Conservation (phyloP, 92 coral and sea anemone species). For the Bergia puertoricense region DNA sequence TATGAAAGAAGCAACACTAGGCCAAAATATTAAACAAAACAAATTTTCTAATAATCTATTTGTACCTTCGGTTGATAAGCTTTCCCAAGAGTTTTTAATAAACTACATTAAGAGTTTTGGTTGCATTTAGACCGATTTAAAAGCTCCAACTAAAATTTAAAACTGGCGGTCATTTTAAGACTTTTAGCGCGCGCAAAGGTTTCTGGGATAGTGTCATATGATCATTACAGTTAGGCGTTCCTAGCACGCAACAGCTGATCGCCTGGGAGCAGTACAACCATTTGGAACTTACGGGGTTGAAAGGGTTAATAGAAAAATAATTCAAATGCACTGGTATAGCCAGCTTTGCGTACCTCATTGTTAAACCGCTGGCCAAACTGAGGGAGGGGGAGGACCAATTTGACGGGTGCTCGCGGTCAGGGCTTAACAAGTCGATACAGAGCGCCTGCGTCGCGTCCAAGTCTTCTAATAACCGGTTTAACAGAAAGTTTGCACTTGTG, state of each 20-base stretch:
- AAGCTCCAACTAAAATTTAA: neutral
- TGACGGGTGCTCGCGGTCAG: conserved; percentile 38
- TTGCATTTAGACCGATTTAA: neutral
- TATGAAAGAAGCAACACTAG: neutral
- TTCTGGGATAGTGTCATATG: neutral
- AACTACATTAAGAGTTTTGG: too few relatives aligned
- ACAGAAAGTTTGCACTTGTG: conserved; percentile 66
- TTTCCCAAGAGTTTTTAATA: too few relatives aligned
- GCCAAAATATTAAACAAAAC: neutral
- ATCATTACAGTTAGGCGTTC: too few relatives aligned
- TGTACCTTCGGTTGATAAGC: too few relatives aligned
- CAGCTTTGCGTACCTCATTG: conserved; percentile 64
- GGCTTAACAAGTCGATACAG: conserved; percentile 41
- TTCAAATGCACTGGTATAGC: conserved; percentile 21
- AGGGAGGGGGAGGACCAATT: conserved; percentile 67
- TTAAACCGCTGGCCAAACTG: conserved; percentile 69
- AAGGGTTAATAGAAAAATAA: conserved; percentile 7
- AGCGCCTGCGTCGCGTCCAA: conserved; percentile 69
- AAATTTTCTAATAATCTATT: too few relatives aligned
- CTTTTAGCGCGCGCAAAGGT: neutral
- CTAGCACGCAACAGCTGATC: neutral
- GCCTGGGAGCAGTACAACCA: neutral
- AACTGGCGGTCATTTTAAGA: neutral
- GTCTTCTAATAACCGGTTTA: conserved; percentile 77
- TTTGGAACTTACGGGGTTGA: neutral